A percentile compares a stretch with the other conserved stretches of the same genome.
These are phyloP conservation scores for Eupeodes luniger DNA, from an alignment of 2,888 invertebrate species.

Conservation along the genomic window DNA sequence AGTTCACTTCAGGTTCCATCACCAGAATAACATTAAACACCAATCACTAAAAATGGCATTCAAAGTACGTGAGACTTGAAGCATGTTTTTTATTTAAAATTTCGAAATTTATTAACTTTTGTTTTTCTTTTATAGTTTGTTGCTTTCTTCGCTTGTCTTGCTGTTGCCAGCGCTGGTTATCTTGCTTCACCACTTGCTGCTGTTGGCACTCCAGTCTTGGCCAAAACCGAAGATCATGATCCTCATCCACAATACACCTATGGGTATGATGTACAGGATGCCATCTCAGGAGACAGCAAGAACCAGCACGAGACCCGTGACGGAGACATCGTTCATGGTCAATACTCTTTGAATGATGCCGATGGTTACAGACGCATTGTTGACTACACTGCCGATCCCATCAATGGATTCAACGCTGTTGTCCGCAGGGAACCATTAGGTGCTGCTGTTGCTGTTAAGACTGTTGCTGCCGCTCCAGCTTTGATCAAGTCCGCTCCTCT, in stretches of 20 bases:
- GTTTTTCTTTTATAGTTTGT: conserved; percentile 77
- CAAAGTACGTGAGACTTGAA: conserved; percentile 77
- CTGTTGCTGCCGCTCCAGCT: conserved; percentile 45
- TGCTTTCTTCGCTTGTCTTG: conserved; percentile 80
- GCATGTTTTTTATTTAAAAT: background rate
- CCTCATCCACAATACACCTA: conserved; percentile 66
- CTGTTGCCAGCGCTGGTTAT: conserved; percentile 80
- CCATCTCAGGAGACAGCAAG: conserved; percentile 63
- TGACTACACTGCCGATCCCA: conserved; percentile 63
- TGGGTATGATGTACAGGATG: conserved; percentile 67
- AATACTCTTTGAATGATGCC: conserved; percentile 70
- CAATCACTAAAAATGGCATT: conserved; percentile 77
- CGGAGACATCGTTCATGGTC: conserved; percentile 67
- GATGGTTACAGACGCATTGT: conserved; percentile 71
- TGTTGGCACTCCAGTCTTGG: conserved; percentile 60
- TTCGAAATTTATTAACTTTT: background rate
- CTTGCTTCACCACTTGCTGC: conserved; percentile 64
- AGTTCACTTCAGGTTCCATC: conserved; percentile 65
- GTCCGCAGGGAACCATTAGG: conserved; percentile 64
- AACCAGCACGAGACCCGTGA: conserved; percentile 67
- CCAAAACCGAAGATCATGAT: conserved; percentile 59
- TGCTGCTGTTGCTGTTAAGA: conserved; percentile 45
- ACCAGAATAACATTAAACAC: conserved; percentile 55
- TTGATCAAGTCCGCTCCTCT: conserved; percentile 44
- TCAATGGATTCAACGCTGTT: conserved; percentile 71